Conservation (phyloP, 1,140 invertebrate genomes). For the Pachypsylla venusta region DNA sequence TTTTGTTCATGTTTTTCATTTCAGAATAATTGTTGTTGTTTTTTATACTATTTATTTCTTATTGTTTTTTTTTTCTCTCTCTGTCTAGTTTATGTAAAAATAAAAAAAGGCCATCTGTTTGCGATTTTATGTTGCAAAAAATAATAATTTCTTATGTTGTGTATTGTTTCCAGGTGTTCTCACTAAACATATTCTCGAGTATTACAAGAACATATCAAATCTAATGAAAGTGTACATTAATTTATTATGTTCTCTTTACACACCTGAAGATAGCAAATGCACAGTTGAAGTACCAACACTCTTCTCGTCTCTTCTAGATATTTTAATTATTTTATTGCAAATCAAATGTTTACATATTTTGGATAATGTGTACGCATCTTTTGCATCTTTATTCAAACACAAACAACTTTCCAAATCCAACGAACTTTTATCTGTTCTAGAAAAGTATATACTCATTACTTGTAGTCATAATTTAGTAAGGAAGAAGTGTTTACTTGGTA, state of each 20-base stretch:
- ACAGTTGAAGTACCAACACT: no score
- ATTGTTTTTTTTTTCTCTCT: no score
- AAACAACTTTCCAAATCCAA: not conserved
- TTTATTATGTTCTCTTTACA: not conserved
- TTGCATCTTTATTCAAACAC: not conserved
- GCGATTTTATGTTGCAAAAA: no score
- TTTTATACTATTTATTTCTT: no score
- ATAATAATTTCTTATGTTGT: no score
- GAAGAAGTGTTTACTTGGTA: no score
- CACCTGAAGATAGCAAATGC: no score
- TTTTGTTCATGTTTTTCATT: no score
- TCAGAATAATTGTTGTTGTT: no score
- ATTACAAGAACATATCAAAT: not conserved
- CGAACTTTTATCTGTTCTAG: not conserved
- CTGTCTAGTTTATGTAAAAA: no score
- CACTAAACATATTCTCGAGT: not conserved
- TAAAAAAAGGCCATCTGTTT: no score
- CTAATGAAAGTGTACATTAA: not conserved
- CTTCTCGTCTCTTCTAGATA: not conserved
- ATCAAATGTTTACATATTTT: not conserved
- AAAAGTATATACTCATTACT: not conserved
- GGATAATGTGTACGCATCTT: not conserved
- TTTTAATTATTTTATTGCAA: not conserved
- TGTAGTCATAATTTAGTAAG: not conserved
- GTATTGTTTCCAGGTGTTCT: no score